Conservation (phyloP, 2,113 vertebrate species). For the Panurus biarmicus region DNA sequence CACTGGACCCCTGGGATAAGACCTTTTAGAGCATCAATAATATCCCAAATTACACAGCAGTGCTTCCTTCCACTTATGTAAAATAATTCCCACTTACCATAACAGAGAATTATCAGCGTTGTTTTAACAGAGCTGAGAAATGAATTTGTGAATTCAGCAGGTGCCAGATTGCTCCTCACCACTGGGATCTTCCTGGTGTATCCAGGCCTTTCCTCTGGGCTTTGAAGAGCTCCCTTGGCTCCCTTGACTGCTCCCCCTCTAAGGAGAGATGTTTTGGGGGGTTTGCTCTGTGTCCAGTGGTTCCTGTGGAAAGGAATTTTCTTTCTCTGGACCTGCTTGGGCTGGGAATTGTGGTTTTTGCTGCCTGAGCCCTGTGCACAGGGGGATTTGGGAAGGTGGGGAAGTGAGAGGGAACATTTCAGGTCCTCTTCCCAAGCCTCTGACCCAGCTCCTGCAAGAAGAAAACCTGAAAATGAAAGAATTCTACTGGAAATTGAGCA, state of each 20-base stretch:
- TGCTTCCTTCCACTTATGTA: not conserved
- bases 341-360: not conserved
- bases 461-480: not conserved
- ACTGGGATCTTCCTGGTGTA: accelerated
- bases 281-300: not conserved
- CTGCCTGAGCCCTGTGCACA: not conserved
- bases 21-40: not conserved
- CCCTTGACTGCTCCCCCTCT: not conserved
- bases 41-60: not conserved
- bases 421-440: not conserved
- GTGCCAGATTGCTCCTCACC: not conserved
- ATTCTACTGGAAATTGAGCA: not conserved
- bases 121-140: not conserved
- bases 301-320: not conserved
- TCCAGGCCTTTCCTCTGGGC: not conserved
- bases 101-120: accelerated
- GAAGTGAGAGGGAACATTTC: not conserved
- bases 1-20: not conserved
- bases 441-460: not conserved
- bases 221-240: no score
- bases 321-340: not conserved
- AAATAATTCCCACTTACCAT: not conserved
- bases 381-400: not conserved
- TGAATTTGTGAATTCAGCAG: accelerated
- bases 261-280: not conserved